A percentile compares a stretch with the other conserved stretches of the same genome.
Conservation (phyloP, 2,797 vertebrate genomes). For the Sarcophilus harrisii region DNA sequence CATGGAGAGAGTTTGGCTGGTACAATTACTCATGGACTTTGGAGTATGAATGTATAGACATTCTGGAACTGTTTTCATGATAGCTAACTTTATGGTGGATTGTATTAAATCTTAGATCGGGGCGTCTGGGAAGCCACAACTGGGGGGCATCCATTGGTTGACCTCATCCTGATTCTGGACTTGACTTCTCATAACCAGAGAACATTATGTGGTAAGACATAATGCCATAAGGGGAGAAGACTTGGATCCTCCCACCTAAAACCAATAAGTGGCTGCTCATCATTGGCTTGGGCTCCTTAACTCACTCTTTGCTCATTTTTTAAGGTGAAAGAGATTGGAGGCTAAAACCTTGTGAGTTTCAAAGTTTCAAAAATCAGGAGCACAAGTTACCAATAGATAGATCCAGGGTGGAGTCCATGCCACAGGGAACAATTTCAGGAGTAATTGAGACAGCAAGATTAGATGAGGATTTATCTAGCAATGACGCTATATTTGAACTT, state of each 20-base stretch:
- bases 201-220: background rate
- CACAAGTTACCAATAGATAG: background rate
- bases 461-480: background rate
- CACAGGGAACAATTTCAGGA: background rate
- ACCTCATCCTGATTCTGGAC: background rate
- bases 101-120: background rate
- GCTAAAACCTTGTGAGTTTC: too few species aligned
- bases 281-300: background rate
- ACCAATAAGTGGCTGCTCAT: background rate
- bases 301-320: background rate
- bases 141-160: background rate
- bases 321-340: background rate
- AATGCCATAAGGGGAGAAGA: background rate
- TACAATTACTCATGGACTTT: background rate
- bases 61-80: background rate
- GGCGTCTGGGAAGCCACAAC: background rate
- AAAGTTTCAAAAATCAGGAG: too few species aligned
- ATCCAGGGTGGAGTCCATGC: background rate
- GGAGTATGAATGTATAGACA: background rate
- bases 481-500: background rate
- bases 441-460: background rate
- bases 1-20: background rate
- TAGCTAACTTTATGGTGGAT: background rate
- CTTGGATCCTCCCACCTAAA: background rate
- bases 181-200: background rate